Conservation (phyloP, 2,888 invertebrate genomes). For the Torymus auratus region DNA sequence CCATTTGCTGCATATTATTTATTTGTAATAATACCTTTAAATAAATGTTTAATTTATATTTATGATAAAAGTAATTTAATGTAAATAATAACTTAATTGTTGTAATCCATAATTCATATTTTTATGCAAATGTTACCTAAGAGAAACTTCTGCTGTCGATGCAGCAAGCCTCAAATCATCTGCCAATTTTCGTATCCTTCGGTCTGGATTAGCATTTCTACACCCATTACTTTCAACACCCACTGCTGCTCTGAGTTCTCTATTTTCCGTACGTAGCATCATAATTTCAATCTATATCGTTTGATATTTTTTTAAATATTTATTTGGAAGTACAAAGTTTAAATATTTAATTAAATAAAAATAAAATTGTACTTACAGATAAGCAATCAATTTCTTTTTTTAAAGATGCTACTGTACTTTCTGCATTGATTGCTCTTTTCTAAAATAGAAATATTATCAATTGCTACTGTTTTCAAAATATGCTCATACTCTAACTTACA, state of each 20-base stretch:
- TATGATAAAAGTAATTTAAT: too few species aligned
- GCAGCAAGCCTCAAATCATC: slow-evolving; percentile 82
- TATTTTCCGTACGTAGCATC: slow-evolving; percentile 78
- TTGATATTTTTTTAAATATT: too few species aligned
- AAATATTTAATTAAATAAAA: slow-evolving; percentile 17
- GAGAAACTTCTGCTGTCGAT: slow-evolving; percentile 81
- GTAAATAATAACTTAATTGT: too few species aligned
- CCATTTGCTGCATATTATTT: too few species aligned
- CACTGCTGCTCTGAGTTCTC: slow-evolving; percentile 76
- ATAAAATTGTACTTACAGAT: slow-evolving; percentile 78
- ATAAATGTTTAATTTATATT: too few species aligned
- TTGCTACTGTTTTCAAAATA: slow-evolving; percentile 16
- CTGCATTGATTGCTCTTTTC: slow-evolving; percentile 81
- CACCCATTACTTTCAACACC: slow-evolving; percentile 76
- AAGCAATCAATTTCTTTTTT: slow-evolving; percentile 85
- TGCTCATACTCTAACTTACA: slow-evolving; percentile 72
- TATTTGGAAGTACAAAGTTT: too few species aligned
- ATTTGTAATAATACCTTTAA: too few species aligned
- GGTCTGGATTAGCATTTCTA: slow-evolving; percentile 64
- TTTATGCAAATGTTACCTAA: slow-evolving; percentile 77
- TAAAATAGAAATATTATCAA: slow-evolving; percentile 72
- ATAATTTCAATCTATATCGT: slow-evolving; percentile 77
- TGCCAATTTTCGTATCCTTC: slow-evolving; percentile 79
- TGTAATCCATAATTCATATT: too few species aligned
- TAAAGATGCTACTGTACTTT: slow-evolving; percentile 81